Conservation (phyloP, 2,888 invertebrate species). For the Epirrita christyi region DNA sequence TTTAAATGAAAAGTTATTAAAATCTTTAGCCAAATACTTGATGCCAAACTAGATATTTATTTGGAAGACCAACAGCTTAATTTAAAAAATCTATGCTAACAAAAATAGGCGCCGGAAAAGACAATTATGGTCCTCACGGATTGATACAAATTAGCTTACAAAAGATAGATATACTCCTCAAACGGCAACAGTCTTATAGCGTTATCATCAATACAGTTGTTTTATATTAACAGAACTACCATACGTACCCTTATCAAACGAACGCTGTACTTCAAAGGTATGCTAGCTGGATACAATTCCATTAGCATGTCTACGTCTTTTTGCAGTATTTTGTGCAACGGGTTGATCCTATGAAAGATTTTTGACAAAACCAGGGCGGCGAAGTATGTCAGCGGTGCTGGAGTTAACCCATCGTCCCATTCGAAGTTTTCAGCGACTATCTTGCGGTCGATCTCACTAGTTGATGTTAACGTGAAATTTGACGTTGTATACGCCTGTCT, state of each 20-base stretch:
- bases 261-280: conserved; percentile 84
- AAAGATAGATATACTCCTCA: no score
- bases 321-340: conserved; percentile 82
- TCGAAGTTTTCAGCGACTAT: conserved; percentile 73
- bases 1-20: no score
- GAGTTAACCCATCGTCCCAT: conserved; percentile 72
- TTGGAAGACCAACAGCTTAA: no score
- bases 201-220: not conserved
- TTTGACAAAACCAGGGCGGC: conserved; percentile 64
- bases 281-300: conserved; percentile 85
- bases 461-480: conserved; percentile 52
- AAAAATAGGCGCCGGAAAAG: no score
- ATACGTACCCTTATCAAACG: conserved; percentile 75
- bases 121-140: no score
- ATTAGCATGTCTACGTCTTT: conserved; percentile 85
- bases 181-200: no score
- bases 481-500: conserved; percentile 64
- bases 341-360: conserved; percentile 76
- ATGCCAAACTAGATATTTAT: not conserved
- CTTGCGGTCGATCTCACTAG: conserved; percentile 59
- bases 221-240: not conserved
- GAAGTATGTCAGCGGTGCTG: conserved; percentile 69
- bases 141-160: no score
- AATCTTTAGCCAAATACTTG: no score
- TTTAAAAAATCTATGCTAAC: no score